A percentile compares a stretch with the other conserved stretches of the same genome.
Evolutionary conservation across 2,797 vertebrate species (phyloP).

Genomic region (Myoxocephalus aenaeus): DNA sequence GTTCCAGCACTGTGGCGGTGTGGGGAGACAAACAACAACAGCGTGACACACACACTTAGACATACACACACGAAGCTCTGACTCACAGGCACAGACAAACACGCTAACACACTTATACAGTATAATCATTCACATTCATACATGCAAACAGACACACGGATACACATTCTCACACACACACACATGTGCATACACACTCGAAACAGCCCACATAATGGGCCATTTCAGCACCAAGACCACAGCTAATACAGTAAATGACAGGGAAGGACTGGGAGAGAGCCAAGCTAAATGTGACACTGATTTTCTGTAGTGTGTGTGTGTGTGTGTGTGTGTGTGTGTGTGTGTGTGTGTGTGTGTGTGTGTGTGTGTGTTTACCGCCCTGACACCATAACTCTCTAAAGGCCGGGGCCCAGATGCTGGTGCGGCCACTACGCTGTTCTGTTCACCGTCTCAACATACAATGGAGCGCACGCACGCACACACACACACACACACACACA

Average conservation of each 20-base stretch:
- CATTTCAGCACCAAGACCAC: slow-evolving; percentile 85
- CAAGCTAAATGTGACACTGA: slow-evolving; percentile 77
- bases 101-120: slow-evolving; percentile 56
- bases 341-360: slow-evolving; percentile 49
- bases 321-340: slow-evolving; percentile 36
- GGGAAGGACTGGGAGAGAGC: slow-evolving; percentile 68
- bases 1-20: slow-evolving; percentile 64
- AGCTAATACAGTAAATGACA: slow-evolving; percentile 87
- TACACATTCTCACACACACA: slow-evolving; percentile 56
- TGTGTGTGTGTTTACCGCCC: slow-evolving; percentile 60
- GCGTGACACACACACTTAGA: slow-evolving; percentile 46
- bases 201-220: slow-evolving; percentile 78
- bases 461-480: slow-evolving; percentile 21
- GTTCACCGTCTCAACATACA: slow-evolving; percentile 53
- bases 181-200: slow-evolving; percentile 52
- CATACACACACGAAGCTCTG: slow-evolving; percentile 34
- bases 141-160: slow-evolving; percentile 51
- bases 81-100: slow-evolving; percentile 47
- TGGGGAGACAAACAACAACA: slow-evolving; percentile 79
- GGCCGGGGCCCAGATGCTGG: slow-evolving; percentile 74
- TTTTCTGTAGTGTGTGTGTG: slow-evolving; percentile 62
- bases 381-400: slow-evolving; percentile 59
- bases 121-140: slow-evolving; percentile 71
- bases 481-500: slow-evolving; percentile 30
- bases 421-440: slow-evolving; percentile 60